phyloP scores from a whole-genome alignment of 2,113 vertebrate genomes.

The Pithys albifrons region DNA sequence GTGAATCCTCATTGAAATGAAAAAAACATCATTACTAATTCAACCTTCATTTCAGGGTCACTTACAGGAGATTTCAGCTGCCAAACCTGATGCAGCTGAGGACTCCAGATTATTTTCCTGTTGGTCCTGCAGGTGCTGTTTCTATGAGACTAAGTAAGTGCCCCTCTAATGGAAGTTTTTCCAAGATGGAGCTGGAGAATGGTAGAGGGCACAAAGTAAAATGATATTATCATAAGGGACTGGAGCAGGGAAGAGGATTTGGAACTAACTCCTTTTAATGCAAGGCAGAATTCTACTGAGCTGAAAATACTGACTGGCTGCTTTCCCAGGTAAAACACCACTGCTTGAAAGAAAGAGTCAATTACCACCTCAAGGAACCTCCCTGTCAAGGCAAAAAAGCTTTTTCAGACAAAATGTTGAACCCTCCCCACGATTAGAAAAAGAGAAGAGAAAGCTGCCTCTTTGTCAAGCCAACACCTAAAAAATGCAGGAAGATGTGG shows the following conservation, averaged over 20 bases:
- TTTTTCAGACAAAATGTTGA: not conserved
- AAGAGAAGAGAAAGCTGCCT: not conserved
- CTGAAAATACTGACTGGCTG: constrained; percentile 14
- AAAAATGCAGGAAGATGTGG: not conserved
- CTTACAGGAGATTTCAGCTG: not conserved
- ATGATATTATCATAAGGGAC: not conserved
- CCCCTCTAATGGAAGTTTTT: not conserved
- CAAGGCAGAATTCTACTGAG: not conserved
- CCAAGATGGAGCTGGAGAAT: not conserved
- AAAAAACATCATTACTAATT: not conserved
- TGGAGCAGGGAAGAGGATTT: not conserved
- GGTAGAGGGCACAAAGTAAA: not conserved
- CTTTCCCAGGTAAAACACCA: constrained; percentile 16
- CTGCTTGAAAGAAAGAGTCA: not conserved
- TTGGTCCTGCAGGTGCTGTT: not conserved
- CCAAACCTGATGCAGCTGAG: not conserved
- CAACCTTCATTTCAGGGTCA: constrained; percentile 14
- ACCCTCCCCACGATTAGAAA: not conserved
- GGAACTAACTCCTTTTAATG: not conserved
- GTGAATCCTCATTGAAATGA: not conserved
- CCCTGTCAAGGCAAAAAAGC: not conserved
- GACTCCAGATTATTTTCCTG: not conserved
- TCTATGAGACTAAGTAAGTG: not conserved
- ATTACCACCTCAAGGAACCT: constrained; percentile 23
- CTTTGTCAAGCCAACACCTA: not conserved